A percentile compares a stretch with the other conserved stretches of the same genome.
These are phyloP conservation scores for Cyphomyrus discorhynchus DNA, from an alignment of 2,113 vertebrate genomes.

Conservation along the genomic window DNA sequence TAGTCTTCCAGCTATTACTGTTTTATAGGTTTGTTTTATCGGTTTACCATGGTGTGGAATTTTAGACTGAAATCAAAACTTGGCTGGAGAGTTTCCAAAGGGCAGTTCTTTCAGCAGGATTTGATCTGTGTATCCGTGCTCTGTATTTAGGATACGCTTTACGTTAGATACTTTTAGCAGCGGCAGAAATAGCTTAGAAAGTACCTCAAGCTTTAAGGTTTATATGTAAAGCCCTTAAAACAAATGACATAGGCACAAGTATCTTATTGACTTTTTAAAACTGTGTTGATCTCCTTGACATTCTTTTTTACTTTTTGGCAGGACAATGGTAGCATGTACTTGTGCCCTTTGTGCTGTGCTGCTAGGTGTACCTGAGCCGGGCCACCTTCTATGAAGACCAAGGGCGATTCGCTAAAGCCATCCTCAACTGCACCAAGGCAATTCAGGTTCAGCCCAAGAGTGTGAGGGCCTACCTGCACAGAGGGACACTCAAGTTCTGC, in stretches of 20 bases:
- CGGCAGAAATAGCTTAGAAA: not conserved
- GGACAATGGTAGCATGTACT: not conserved
- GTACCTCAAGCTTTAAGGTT: not conserved
- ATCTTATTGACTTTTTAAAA: not conserved
- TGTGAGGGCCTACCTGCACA: slow-evolving; percentile 56
- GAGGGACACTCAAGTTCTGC: slow-evolving; percentile 66
- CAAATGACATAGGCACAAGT: not conserved
- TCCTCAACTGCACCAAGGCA: slow-evolving; percentile 68
- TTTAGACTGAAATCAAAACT: not conserved
- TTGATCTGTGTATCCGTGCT: not conserved
- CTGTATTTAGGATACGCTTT: not conserved
- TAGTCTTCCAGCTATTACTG: not conserved
- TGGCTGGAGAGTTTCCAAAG: not conserved
- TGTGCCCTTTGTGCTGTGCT: not conserved
- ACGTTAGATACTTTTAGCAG: not conserved
- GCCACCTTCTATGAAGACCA: slow-evolving; percentile 61
- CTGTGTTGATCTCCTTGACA: not conserved
- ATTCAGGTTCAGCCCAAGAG: slow-evolving; percentile 60
- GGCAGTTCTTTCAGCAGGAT: not conserved
- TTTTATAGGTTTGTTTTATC: not conserved
- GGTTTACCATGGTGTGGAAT: not conserved
- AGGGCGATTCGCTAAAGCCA: slow-evolving; percentile 65
- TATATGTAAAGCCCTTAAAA: not conserved
- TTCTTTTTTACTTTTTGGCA: not conserved
- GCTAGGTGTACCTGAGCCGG: slow-evolving; percentile 64